Conservation (phyloP, 1,140 invertebrate species). For the Drosophila miranda region DNA sequence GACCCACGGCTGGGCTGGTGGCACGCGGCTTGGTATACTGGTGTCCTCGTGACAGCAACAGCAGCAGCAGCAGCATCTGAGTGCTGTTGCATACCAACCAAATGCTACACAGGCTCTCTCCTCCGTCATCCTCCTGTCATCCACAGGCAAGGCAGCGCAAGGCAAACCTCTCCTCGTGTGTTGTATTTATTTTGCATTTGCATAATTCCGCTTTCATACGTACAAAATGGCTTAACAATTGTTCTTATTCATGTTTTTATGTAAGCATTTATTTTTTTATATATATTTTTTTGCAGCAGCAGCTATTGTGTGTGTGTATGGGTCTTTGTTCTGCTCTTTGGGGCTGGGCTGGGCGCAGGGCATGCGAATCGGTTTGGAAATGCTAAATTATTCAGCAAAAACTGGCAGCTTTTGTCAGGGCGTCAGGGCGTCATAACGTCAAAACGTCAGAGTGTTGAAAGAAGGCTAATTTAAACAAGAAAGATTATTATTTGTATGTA, state of each 20-base stretch:
- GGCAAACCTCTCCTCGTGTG: slow-evolving; percentile 9
- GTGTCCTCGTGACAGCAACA: too few species aligned
- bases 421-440: too few species aligned
- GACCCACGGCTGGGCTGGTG: too few species aligned
- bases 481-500: too few species aligned
- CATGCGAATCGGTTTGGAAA: slow-evolving; percentile 42
- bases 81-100: too few species aligned
- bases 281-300: slow-evolving; percentile 10
- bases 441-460: slow-evolving; percentile 14
- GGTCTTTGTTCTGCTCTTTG: slow-evolving; percentile 47
- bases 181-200: slow-evolving; percentile 43
- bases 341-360: slow-evolving; percentile 10
- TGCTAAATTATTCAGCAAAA: slow-evolving; percentile 67
- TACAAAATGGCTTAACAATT: slow-evolving; percentile 64
- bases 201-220: slow-evolving; percentile 64
- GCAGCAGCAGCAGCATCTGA: too few species aligned
- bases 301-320: slow-evolving; percentile 46
- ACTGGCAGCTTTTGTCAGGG: slow-evolving; percentile 56
- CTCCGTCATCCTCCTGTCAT: background rate
- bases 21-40: too few species aligned
- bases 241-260: slow-evolving; percentile 43
- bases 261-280: slow-evolving; percentile 34
- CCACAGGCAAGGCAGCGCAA: background rate
- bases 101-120: too few species aligned
- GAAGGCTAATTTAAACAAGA: slow-evolving; percentile 37